Evolutionary conservation across 2,888 invertebrate genomes (phyloP).

Genomic region (Eudasyphora cyanicolor): DNA sequence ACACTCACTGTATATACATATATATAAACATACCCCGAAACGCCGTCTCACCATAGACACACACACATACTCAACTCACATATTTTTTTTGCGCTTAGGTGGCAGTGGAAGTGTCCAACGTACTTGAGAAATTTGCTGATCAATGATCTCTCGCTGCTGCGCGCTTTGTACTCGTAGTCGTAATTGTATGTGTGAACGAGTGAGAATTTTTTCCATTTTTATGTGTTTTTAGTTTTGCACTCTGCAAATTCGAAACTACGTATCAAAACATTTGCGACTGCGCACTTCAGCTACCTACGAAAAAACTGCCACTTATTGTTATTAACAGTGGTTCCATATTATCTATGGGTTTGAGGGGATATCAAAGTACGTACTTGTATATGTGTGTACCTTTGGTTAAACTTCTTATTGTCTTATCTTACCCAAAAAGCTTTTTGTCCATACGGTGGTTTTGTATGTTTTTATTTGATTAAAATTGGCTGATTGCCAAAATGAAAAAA

Average conservation of each 20-base stretch:
- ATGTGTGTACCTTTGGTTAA: not conserved
- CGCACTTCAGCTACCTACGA: not conserved
- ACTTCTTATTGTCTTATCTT: constrained; percentile 7
- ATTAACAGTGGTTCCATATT: not conserved
- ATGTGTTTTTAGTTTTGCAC: constrained; percentile 13
- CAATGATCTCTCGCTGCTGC: not conserved
- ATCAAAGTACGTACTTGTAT: not conserved
- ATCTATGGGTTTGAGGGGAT: too few relatives aligned
- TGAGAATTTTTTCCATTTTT: not conserved
- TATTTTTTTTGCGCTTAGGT: not conserved
- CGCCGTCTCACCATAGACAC: too few relatives aligned
- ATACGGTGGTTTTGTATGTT: not conserved
- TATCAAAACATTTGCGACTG: not conserved
- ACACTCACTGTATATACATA: too few relatives aligned
- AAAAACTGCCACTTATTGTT: not conserved
- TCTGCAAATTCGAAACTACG: not conserved
- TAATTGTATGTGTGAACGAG: not conserved
- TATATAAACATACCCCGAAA: too few relatives aligned
- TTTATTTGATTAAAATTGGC: constrained; percentile 1
- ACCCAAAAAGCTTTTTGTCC: not conserved
- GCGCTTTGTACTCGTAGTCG: not conserved
- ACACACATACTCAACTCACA: too few relatives aligned
- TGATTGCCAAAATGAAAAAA: not conserved
- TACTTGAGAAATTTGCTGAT: not conserved
- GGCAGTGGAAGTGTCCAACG: not conserved